Conservation (phyloP, 2,797 vertebrate species). For the Discoglossus pictus region DNA sequence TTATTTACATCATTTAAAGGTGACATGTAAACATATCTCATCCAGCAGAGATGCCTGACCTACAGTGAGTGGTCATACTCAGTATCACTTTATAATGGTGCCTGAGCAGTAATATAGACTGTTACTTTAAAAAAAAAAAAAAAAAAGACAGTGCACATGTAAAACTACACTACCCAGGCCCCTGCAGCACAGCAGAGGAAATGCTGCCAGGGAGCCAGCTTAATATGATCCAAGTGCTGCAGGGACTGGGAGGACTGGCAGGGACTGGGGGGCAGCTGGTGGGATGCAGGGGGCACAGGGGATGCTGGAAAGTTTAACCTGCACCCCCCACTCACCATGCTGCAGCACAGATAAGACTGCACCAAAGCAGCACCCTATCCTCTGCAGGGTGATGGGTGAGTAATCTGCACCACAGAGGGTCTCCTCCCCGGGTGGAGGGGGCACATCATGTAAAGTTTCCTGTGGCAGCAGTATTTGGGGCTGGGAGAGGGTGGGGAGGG, state of each 20-base stretch:
- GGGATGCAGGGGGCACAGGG: not conserved
- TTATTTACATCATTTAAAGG: too few relatives aligned
- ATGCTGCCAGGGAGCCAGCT: constrained; percentile 17
- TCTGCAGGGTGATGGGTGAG: not conserved
- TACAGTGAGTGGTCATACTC: too few relatives aligned
- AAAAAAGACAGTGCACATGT: too few relatives aligned
- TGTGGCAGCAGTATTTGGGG: constrained; percentile 14
- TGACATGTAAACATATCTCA: too few relatives aligned
- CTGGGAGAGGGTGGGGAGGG: constrained; percentile 13
- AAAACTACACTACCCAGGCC: constrained; percentile 36
- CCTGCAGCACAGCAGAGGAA: constrained; percentile 8
- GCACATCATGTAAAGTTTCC: constrained; percentile 30
- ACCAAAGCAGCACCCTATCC: not conserved
- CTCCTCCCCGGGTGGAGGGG: not conserved
- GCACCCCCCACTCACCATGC: not conserved
- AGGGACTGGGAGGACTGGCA: not conserved
- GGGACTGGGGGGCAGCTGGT: not conserved
- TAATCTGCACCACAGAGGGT: not conserved
- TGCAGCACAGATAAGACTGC: not conserved
- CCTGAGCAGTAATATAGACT: too few relatives aligned
- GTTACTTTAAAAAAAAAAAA: too few relatives aligned
- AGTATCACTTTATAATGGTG: too few relatives aligned
- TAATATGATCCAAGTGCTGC: constrained; percentile 7
- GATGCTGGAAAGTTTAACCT: not conserved
- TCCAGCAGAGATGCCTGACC: too few relatives aligned